Base-by-base conservation (phyloP, 2,113 vertebrate species). In the Bostrychus sinensis region DNA sequence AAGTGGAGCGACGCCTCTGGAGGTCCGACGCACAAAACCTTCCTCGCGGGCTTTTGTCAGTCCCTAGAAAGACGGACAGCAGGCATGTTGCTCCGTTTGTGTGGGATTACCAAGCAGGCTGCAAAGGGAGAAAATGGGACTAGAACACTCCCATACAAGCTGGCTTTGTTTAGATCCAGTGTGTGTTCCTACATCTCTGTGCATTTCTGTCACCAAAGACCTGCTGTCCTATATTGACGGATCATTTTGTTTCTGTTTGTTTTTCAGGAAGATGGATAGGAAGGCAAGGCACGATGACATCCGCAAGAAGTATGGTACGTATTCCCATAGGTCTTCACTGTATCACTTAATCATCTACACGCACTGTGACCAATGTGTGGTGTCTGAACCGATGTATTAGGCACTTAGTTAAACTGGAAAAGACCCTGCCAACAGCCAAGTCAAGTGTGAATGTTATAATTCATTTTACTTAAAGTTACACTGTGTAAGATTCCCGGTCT, bases 281-380 rank as follows among this genome's bases (percentile, higher is more conserved):
- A 94, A 78, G 76, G 48, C 77, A 23, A 91, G 88, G 38, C 91
- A 95, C 2, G 92, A 95, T 70, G 93, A 95, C 62, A 95, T 96
- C 82, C 93, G 94, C 34, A 95, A 85, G 88, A 96, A 96, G 83
- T 96, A 95, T 36, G 94, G 94, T 95, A 92, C 0, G 55, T 56
- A 42, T 72, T 45, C 56, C 51, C 70, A 62, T 7, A 5, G 6
- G 8, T 38, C 17, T 50, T 14, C 28, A 9, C 14, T 42, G 1
- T 30, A 14, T 41, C 17, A 16, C 28, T 56, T 42, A 17, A 11
- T 22, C 9, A 22, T 10, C 45, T 38, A 8, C 0, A 11, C 38
- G n/a, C 5, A 0, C 0, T 16, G 0, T 55, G n/a, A 56, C 26
- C 38, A 34, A 26, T 51, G 0, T 56, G 14, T 39, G 23, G 26